phyloP scores from a whole-genome alignment of 2,888 invertebrate genomes.

The Neoitamus cyanurus region DNA sequence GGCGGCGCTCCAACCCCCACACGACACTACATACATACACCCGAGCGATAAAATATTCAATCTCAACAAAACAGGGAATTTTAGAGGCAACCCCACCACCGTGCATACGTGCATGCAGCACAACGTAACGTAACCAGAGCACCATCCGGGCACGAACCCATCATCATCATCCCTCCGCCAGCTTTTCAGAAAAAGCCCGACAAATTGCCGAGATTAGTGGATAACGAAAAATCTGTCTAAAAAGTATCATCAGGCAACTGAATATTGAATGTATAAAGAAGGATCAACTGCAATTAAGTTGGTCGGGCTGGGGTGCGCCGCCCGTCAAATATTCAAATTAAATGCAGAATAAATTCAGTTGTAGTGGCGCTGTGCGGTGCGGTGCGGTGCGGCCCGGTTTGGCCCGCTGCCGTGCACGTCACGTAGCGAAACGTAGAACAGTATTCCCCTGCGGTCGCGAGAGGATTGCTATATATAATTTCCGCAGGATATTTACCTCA shows the following conservation, averaged over 20 bases:
- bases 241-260: conserved; percentile 28
- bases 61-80: not conserved
- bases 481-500: conserved; percentile 71
- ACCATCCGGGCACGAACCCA: not conserved
- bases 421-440: not conserved
- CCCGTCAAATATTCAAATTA: conserved; percentile 29
- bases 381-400: not conserved
- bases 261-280: conserved; percentile 36
- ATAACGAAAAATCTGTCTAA: conserved; percentile 37
- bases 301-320: not conserved
- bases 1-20: not conserved
- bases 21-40: not conserved
- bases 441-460: not conserved
- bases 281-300: conserved; percentile 41
- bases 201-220: conserved; percentile 40
- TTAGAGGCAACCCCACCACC: not conserved
- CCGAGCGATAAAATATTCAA: not conserved
- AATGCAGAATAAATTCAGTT: conserved; percentile 30
- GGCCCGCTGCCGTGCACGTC: not conserved
- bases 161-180: not conserved
- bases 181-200: conserved; percentile 20
- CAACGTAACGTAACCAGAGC: not conserved
- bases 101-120: conserved; percentile 2
- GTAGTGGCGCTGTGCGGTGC: not conserved
- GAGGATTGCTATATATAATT: not conserved